These are phyloP conservation scores for Serrognathus titanus DNA, from an alignment of 2,888 invertebrate species.

Conservation along the genomic window DNA sequence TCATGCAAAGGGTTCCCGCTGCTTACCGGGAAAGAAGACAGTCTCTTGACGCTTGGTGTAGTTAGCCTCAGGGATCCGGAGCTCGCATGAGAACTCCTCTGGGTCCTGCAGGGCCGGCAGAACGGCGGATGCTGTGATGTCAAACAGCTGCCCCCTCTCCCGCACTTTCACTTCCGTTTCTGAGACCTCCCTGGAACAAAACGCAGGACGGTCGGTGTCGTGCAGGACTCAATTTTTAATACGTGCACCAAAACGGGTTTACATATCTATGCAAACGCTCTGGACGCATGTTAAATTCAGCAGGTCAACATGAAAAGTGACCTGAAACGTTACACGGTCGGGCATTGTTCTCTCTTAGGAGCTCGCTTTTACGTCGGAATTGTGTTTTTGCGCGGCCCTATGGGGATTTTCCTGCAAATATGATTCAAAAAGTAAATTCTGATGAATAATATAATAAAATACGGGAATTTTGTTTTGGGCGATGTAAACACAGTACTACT, in stretches of 20 bases:
- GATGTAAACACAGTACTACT: no score
- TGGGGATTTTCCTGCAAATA: no score
- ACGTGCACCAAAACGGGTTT: neutral
- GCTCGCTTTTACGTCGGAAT: no score
- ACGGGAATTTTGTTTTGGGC: no score
- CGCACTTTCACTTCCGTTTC: constrained; percentile 39
- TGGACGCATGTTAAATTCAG: neutral
- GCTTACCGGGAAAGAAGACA: constrained; percentile 54
- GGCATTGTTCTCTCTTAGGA: neutral
- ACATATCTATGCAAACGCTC: neutral
- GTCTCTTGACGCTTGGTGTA: constrained; percentile 60
- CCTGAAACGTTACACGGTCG: neutral
- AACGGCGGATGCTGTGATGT: constrained; percentile 57
- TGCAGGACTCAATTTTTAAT: neutral
- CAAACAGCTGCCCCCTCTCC: constrained; percentile 57
- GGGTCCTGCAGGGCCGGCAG: constrained; percentile 56
- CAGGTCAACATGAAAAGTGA: neutral
- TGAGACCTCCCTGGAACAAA: constrained; percentile 28
- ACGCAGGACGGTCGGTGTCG: neutral
- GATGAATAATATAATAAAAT: no score
- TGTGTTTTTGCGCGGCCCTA: no score
- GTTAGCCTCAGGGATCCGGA: constrained; percentile 61
- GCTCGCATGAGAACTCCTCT: constrained; percentile 61
- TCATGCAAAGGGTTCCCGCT: constrained; percentile 11
- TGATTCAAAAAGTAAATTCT: no score